Base-by-base conservation (phyloP, 2,797 vertebrate species). In the Mormyrops boulengeri region DNA sequence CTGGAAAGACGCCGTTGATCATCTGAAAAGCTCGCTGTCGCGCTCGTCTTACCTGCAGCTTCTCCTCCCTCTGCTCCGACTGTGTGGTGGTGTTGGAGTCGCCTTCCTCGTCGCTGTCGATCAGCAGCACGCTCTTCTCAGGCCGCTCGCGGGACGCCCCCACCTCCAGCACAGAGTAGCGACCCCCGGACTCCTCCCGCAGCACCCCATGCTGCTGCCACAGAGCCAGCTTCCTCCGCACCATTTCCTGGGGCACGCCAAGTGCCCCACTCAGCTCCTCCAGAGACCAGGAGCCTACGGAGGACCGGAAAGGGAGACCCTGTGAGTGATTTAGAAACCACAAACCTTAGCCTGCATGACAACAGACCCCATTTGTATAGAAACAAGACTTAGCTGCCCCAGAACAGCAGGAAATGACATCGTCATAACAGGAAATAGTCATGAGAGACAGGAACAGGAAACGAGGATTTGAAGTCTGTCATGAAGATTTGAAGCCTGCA, bases 201-300 rank as follows among this genome's bases (percentile, higher is more conserved):
- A 99, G 94, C 34, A 99, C 97, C 0, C 98, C 98, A 87, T 98
- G 98, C 95, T 99, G 98, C 94, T 99, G 97, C 98, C 98, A 99
- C 93, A 99, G 94, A 0, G 98, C 96, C 95, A 99, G 93, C 92
- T 98, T 98, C 89, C 97, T 96, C 92, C 98, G 97, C 91, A 99
- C 94, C 2, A 97, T 96, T 0, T 97, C 96, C 92, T 95, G 96
- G 0, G 98, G 97, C 86, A 97, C 97, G 12, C 97, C 97, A 41
- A 99, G 96, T 88, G 94, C 96, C 1, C 91, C 93, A 0, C 98
- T 98, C 93, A 99, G 95, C 90, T 98, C 98, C 22, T 98, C 96
- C 94, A 99, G 93, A 0, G 93, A 96, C 98, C 98, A 99, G 0
- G 94, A 96, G 57, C 95, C 98, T 99, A 93, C 1, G 0, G 41